Evolutionary conservation across 1,140 invertebrate species (phyloP), one percentile per base, ranked within the genome.

Genomic region (Ptiloglossa arizonensis): DNA sequence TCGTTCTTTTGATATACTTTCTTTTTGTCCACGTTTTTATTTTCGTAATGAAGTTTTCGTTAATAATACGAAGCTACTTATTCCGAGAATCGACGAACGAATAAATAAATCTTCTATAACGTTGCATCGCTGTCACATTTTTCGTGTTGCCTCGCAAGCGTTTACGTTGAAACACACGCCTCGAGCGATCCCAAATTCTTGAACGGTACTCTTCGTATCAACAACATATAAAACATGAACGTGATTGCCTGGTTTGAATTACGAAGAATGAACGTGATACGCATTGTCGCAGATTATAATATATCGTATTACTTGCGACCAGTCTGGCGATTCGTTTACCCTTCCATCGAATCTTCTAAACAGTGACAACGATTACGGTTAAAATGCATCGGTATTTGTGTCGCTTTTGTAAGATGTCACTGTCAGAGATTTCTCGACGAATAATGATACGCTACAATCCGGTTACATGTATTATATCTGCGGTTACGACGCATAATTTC

Each of bases 201-300:
- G 22, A 56, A 59, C 46, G 73, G 38, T 27, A n/a, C 41, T 27
- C 29, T 8, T 52, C 38, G 64, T 71, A 54, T 24, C 67, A 48
- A 71, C 50, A 60, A 77, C 56, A 68, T 63, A 77, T 60, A 77
- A 71, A 77, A 77, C 57, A 56, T 71, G 57, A 63, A 54, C 67
- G 46, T 71, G 75, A 77, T 77, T 77, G 57, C 68, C 48, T 29
- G 67, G 56, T 50, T 71, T 22, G 75, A 77, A 71, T 77, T 62
- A 77, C 75, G 68, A 77, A 62, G 57, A 71, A 77, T 59, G 75
- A 71, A 71, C 48, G 68, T 77, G 75, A 70, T 41, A 35, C 59
- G n/a, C 54, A 38, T 71, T n/a, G 67, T 71, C 44, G 56, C 54
- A 35, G 13, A 69, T 76, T 76, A 48, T 44, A 44, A 57, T 69